Base-by-base conservation (phyloP, 1,140 invertebrate species). In the Trypoxylus dichotomus region DNA sequence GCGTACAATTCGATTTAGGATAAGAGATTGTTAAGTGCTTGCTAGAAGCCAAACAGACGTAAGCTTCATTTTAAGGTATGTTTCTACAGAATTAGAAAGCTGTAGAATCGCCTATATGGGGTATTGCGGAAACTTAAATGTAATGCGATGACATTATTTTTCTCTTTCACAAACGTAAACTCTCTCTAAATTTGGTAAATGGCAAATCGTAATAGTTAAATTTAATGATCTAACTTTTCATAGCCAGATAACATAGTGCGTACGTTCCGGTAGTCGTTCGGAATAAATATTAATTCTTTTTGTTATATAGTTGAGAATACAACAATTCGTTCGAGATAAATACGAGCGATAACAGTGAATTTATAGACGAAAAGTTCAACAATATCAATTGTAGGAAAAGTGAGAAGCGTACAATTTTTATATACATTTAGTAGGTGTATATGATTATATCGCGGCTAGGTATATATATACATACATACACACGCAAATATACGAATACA, bases 271-370 rank as follows among this genome's bases (percentile, higher is more conserved):
- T 68, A 15, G 24, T 29, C 27, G 60, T 68, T 27, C 24, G 24
- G 27, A 68, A 68, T 68, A 8, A 68, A 68, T 68, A 68, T 68
- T 68, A 68, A 68, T 68, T 68, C 15, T 68, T 68, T 68, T 68
- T 68, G 60, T 63, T 68, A 68, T 68, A 68, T 68, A 68, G 60
- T 68, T 29, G 60, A 24, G 60, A 68, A 68, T 68, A 68, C 60
- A 68, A 68, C 60, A 68, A 68, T 25, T 24, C 60, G 27, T 68
- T 68, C 60, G 24, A 7, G 60, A 68, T 68, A 68, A 68, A 68
- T 27, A 27, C 24, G 60, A 6, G 60, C 60, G 60, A 68, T 68
- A 68, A 68, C 19, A 15, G 11, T 68, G 27, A 68, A 68, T 68
- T 68, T 68, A 68, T 68, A 68, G 60, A 68, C 60, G 60, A 68